Conservation (phyloP, 1,140 invertebrate genomes). For the Brachionus manjavacas region DNA sequence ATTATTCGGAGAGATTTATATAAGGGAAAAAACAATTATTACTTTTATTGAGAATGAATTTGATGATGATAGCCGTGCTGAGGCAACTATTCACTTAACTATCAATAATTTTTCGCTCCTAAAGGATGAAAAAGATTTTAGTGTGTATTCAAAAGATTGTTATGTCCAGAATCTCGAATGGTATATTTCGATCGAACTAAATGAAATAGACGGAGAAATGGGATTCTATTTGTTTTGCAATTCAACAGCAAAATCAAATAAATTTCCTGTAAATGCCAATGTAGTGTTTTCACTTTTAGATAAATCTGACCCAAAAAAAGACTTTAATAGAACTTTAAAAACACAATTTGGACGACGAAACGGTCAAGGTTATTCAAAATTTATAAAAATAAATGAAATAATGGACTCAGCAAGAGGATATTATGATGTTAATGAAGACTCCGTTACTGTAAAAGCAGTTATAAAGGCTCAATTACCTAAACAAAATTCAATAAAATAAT, state of each 20-base stretch:
- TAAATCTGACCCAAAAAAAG: neutral
- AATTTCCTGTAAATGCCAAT: neutral
- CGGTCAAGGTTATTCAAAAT: neutral
- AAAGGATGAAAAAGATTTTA: neutral
- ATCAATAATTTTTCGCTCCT: neutral
- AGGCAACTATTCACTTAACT: neutral
- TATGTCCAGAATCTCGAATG: neutral
- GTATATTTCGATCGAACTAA: neutral
- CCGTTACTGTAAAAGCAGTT: neutral
- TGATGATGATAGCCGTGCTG: neutral
- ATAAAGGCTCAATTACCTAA: neutral
- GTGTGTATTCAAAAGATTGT: neutral
- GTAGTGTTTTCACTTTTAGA: neutral
- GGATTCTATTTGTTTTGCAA: neutral
- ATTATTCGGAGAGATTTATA: neutral
- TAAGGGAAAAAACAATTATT: neutral
- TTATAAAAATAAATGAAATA: neutral
- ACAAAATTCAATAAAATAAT: too few species aligned
- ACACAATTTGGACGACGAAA: neutral
- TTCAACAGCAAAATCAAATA: neutral
- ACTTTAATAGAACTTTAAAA: neutral
- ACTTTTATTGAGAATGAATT: neutral
- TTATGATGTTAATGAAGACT: neutral
- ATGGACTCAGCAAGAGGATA: neutral
- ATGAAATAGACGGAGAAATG: neutral